These are phyloP conservation scores for Spisula solida DNA, from an alignment of 2,888 invertebrate species.

Conservation along the genomic window DNA sequence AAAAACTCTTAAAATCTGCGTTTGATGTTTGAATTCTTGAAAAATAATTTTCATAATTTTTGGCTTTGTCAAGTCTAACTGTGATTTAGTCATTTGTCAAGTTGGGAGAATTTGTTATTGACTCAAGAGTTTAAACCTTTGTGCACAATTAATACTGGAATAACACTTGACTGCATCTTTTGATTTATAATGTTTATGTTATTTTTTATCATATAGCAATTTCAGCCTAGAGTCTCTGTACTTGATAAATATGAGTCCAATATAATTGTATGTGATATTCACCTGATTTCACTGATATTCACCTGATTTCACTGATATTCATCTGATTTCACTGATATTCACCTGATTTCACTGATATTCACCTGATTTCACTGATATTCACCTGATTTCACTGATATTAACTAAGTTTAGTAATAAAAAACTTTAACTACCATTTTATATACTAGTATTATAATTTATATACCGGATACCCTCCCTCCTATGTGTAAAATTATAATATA, in stretches of 20 bases:
- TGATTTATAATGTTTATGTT: conserved; percentile 28
- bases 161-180: neutral
- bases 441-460: no score
- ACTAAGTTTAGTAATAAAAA: no score
- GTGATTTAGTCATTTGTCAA: conserved; percentile 37
- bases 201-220: neutral
- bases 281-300: no score
- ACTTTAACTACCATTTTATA: no score
- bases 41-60: conserved; percentile 49
- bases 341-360: no score
- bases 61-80: conserved; percentile 32
- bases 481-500: no score
- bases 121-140: neutral
- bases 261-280: no score
- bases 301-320: no score
- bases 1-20: neutral
- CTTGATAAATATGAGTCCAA: no score
- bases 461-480: no score
- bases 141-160: neutral
- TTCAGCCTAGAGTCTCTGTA: neutral
- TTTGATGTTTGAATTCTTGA: conserved; percentile 42
- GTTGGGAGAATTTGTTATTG: conserved; percentile 19
- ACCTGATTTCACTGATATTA: neutral
- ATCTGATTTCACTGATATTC: no score
- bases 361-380: neutral